Evolutionary conservation across 1,140 invertebrate species (phyloP), one percentile per base, ranked within the genome.

Genomic region (Eupeodes corollae): DNA sequence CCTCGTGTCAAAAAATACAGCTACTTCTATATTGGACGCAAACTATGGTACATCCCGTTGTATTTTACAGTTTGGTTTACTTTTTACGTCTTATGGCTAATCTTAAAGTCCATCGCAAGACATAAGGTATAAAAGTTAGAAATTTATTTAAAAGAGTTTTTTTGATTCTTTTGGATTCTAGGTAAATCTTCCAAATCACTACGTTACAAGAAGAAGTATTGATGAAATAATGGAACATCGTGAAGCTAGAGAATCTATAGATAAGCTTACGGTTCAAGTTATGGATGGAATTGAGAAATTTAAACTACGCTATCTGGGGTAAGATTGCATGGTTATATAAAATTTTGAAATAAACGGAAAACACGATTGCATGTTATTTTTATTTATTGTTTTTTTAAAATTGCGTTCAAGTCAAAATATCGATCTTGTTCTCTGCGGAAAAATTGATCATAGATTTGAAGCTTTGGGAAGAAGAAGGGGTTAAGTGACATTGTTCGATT

Each of bases 1-100:
- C 74, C 75, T 43, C 74, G 82, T 54, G 75, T 83, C 37, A 82
- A 78, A 46, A 86, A 84, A 50, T 88, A 84, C 71, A 85, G 82
- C 58, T 88, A 88, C 63, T 88, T 87, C 59, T 87, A 82, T 56
- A 75, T 88, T 52, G 84, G 84, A 0, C 78, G 83, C 49, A 87
- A 88, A 56, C 70, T 88, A 3, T 89, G 85, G 78, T 89, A 88
- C 56, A 72, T 88, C 38, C 86, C 86, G 0, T 59, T 89, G 12
- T 88, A 88, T 60, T 88, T 88, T 57, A 86, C 84, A 48, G 80
- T 86, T n/a, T 89, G 66, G 66, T 88, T 88, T 56, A 82, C 85
- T 48, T 74, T 86, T 48, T 89, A 88, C 53, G 80, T 89, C 2
- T 79, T 80, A 3, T 82, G 82, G 34, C 69, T 89, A 9, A 82